Evolutionary conservation across 2,797 vertebrate genomes (phyloP).

Genomic region (Limosa lapponica): DNA sequence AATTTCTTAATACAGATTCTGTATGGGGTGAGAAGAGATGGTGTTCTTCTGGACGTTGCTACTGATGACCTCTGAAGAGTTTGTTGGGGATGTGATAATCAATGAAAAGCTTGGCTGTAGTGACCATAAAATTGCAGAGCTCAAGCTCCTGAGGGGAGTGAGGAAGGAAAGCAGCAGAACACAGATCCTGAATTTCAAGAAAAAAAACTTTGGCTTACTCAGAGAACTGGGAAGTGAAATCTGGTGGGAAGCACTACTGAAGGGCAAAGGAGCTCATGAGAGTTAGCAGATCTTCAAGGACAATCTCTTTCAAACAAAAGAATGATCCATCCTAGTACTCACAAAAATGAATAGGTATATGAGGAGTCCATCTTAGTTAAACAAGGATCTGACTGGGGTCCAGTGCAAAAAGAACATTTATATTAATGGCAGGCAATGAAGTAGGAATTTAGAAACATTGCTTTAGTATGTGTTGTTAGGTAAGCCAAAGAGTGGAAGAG

Average conservation of each 20-base stretch:
- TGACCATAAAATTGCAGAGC: neutral
- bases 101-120: neutral
- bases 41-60: neutral
- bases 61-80: neutral
- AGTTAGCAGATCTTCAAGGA: neutral
- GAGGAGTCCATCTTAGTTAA: neutral
- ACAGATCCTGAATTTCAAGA: neutral
- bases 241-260: neutral
- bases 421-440: neutral
- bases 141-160: neutral
- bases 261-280: neutral
- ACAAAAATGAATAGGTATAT: neutral
- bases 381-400: neutral
- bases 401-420: neutral
- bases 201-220: neutral
- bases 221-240: neutral
- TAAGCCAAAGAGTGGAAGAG: neutral
- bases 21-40: neutral
- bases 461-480: neutral
- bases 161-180: neutral
- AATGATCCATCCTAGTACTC: neutral
- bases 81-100: neutral
- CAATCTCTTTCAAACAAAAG: neutral
- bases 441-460: neutral
- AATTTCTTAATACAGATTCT: neutral